Evolutionary conservation across 2,888 invertebrate species (phyloP), one percentile per base, ranked within the genome.

Genomic region (Drosophila parthenogenetica): DNA sequence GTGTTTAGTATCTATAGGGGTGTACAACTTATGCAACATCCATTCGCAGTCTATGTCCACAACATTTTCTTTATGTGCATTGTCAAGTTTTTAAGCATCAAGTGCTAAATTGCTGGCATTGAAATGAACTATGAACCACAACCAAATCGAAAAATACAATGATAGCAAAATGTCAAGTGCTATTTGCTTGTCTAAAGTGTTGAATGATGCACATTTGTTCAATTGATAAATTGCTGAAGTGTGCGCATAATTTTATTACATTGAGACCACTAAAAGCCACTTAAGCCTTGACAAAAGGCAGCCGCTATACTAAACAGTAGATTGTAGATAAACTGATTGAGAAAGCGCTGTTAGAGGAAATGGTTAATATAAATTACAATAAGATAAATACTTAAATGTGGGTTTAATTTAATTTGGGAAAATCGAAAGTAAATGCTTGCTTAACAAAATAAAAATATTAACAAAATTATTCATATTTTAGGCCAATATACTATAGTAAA

Each of bases 161-260:
- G 4, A 53, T 58, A 37, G 40, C 14, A 63, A 51, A 50, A 25
- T 43, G 50, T 29, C 55, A 32, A 45, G 54, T 35, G 40, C 43
- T 58, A 14, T 43, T 43, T 50, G 58, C 25, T 17, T 14, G 45
- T 22, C 45, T 43, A 69, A 63, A 69, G 64, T 72, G 75, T 69
- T 69, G 54, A 73, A 45, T 75, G 64, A 25, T 71, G 59, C 69
- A 64, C 61, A 76, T 58, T 77, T 58, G 22, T 61, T 73, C 65
- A 87, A 87, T 83, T 85, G 77, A 57, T 85, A 79, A 83, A 87
- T 87, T 84, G 82, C 17, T 78, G 71, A 80, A 84, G 85, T 84
- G 82, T 87, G 79, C 87, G 85, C 84, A 76, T 87, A 84, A 85
- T 82, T 67, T 68, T 69, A 82, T 84, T 87, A 85, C 85, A 80